Base-by-base conservation (phyloP, 2,888 invertebrate genomes). In the Synanthedon formicaeformis region DNA sequence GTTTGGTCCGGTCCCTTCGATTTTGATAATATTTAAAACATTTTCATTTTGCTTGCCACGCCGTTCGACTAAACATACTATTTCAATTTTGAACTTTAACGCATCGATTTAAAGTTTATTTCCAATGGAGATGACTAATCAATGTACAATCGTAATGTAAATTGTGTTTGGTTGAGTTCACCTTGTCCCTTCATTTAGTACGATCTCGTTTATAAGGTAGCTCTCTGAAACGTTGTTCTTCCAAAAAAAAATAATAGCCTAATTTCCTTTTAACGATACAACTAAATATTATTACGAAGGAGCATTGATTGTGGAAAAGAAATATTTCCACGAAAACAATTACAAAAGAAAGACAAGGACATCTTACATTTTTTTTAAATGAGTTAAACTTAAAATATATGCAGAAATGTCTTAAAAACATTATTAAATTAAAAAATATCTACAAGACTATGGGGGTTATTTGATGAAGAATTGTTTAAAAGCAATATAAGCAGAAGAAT, bases 21-120 rank as follows among this genome's bases (percentile, higher is more conserved):
- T 66, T 66, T 70, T 66, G 66, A 64, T 66, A 54, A 54, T 71
- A 71, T 71, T 71, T 71, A 69, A 34, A 45, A 69, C 65, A 66
- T 69, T 71, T 70, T 63, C 66, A 70, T 71, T 71, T 68, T 61
- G 62, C 58, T 49, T 10, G 49, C 16, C 18, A 16, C 14, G 23
- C 12, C 23, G 23, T 49, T 3, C 6, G 49, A 16, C 13, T 12
- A 6, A 23, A 23, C 16, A 13, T 16, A 48, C 2, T 12, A 4
- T 8, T 49, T 11, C 49, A 49, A 12, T 23, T 18, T 49, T 49
- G 16, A 23, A 49, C 16, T 16, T 18, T 14, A 49, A 18, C 2
- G 4, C 49, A 49, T 12, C 18, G 23, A 11, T 12, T 12, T 12
- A 49, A 16, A 49, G 49, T 14, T 23, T 14, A 16, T 49, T 49